Conservation (phyloP, 1,140 invertebrate genomes). For the Drosophila pectinifera region DNA sequence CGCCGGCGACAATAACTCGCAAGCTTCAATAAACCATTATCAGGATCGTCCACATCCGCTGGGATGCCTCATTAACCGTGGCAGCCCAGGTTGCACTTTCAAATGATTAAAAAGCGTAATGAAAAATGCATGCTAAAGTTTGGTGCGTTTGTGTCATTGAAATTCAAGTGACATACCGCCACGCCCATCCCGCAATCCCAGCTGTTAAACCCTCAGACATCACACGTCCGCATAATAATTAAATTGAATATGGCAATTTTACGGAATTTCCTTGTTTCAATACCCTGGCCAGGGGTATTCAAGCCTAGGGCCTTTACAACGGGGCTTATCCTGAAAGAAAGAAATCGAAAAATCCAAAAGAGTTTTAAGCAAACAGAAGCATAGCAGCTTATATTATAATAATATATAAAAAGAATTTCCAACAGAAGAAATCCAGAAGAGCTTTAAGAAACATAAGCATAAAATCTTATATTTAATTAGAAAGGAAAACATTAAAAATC, state of each 20-base stretch:
- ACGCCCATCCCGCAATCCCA: slow-evolving; percentile 12
- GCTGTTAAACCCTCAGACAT: slow-evolving; percentile 32
- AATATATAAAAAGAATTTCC: too few species aligned
- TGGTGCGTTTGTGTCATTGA: slow-evolving; percentile 56
- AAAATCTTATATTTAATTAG: too few species aligned
- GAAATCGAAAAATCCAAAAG: too few species aligned
- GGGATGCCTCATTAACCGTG: slow-evolving; percentile 54
- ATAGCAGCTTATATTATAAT: too few species aligned
- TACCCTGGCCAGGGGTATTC: neutral
- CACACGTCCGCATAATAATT: slow-evolving; percentile 58
- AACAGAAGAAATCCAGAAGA: too few species aligned
- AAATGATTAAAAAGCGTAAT: slow-evolving; percentile 68
- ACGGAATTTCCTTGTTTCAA: slow-evolving; percentile 36
- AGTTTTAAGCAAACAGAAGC: too few species aligned
- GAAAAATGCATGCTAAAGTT: slow-evolving; percentile 64
- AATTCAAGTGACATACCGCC: slow-evolving; percentile 40
- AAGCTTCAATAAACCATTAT: slow-evolving; percentile 20
- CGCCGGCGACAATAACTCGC: slow-evolving; percentile 23
- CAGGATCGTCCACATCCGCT: slow-evolving; percentile 36
- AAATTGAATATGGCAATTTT: slow-evolving; percentile 71
- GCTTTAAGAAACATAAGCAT: too few species aligned
- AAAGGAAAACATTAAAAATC: too few species aligned
- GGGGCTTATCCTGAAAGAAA: neutral
- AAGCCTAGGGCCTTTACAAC: neutral
- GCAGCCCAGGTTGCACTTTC: slow-evolving; percentile 47